A percentile compares a stretch with the other conserved stretches of the same genome.
Evolutionary conservation across 2,888 invertebrate genomes (phyloP).

Genomic region (Hirtodrosophila confusa): DNA sequence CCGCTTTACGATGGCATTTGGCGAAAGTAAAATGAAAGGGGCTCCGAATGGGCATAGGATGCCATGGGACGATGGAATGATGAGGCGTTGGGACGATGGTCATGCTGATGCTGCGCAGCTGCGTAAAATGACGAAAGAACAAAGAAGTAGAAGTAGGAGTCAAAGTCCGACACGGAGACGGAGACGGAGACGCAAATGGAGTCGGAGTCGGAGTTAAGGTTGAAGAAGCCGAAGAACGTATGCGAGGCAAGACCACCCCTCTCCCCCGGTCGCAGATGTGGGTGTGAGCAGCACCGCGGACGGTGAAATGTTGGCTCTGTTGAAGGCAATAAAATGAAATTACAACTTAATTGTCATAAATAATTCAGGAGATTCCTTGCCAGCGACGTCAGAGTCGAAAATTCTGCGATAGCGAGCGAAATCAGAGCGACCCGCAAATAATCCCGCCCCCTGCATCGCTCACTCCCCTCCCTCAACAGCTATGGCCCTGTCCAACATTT

Average conservation of each 20-base stretch:
- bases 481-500: constrained; percentile 23
- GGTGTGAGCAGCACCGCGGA: constrained; percentile 23
- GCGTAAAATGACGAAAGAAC: constrained; percentile 63
- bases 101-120: constrained; percentile 57
- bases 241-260: too few relatives aligned
- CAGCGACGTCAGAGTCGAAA: constrained; percentile 45
- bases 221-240: constrained; percentile 24
- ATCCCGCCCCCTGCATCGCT: not conserved
- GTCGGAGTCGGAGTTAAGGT: constrained; percentile 18
- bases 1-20: constrained; percentile 67
- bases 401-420: constrained; percentile 48
- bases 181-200: too few relatives aligned
- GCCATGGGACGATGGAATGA: constrained; percentile 4
- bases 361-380: constrained; percentile 69
- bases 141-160: constrained; percentile 45
- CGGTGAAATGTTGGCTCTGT: constrained; percentile 66
- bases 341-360: constrained; percentile 77
- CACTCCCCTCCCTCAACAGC: not conserved
- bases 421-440: constrained; percentile 53
- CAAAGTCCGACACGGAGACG: constrained; percentile 3
- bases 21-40: constrained; percentile 63
- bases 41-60: constrained; percentile 39
- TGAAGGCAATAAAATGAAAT: constrained; percentile 74
- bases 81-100: constrained; percentile 29
- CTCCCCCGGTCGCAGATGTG: constrained; percentile 15